Conservation (phyloP, 2,113 vertebrate species). For the Upupa epops region DNA sequence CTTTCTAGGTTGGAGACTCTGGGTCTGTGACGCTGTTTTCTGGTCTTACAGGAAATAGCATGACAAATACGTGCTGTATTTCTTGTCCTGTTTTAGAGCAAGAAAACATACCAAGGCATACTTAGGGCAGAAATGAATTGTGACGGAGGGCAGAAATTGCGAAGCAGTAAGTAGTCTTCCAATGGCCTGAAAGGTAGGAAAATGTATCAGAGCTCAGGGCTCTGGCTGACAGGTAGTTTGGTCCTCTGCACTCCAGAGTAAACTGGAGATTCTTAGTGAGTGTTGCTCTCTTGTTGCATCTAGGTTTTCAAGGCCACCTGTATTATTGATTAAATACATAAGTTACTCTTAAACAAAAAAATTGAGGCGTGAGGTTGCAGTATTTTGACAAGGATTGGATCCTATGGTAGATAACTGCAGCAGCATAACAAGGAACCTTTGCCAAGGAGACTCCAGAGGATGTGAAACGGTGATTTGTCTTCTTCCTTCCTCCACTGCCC, state of each 20-base stretch:
- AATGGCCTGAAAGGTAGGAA: neutral
- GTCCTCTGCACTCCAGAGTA: neutral
- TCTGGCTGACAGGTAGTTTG: rapidly evolving
- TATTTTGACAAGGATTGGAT: neutral
- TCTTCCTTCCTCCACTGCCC: neutral
- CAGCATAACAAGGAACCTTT: neutral
- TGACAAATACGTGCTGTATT: neutral
- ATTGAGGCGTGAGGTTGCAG: neutral
- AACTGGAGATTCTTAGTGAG: neutral
- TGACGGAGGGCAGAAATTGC: neutral
- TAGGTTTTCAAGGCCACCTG: neutral
- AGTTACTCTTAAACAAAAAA: neutral
- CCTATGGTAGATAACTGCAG: neutral
- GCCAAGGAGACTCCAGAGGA: neutral
- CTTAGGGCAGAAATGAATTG: neutral
- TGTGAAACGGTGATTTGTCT: neutral
- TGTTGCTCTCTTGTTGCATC: neutral
- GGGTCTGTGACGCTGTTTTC: neutral
- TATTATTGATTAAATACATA: neutral
- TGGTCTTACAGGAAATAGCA: neutral
- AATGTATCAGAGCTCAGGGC: rapidly evolving
- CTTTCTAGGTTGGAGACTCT: neutral
- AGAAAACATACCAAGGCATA: neutral
- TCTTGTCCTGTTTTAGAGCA: neutral
- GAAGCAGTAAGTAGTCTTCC: neutral